These are phyloP conservation scores for Bradypodion pumilum DNA, from an alignment of 2,797 vertebrate species.

Conservation along the genomic window DNA sequence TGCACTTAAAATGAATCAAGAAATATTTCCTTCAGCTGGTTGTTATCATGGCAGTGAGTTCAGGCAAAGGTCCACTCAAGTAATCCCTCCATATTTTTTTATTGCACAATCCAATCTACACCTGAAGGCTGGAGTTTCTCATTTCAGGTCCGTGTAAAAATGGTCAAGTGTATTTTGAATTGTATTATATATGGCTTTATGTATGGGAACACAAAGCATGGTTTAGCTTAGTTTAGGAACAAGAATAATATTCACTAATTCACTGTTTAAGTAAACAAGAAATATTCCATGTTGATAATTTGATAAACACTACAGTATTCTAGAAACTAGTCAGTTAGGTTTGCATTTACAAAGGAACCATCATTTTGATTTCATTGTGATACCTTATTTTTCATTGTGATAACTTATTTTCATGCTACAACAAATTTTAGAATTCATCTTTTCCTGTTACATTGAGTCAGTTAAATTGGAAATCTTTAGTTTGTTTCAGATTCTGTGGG, in stretches of 20 bases:
- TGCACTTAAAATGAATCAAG: neutral
- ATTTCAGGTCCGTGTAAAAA: neutral
- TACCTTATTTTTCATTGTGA: neutral
- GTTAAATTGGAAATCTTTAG: conserved; percentile 4
- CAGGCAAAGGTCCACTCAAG: neutral
- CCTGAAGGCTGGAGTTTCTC: neutral
- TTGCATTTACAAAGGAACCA: neutral
- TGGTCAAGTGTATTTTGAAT: neutral
- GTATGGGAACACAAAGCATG: neutral
- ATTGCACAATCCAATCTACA: neutral
- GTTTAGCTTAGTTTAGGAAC: neutral
- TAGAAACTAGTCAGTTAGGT: neutral
- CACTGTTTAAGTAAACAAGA: neutral
- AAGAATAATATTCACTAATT: neutral
- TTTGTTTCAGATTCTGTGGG: neutral
- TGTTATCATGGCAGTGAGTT: neutral
- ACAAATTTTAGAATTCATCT: neutral
- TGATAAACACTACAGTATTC: neutral
- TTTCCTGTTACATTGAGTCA: neutral
- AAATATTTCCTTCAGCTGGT: neutral
- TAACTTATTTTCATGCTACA: neutral
- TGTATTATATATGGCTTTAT: neutral
- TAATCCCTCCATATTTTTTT: neutral
- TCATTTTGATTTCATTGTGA: neutral
- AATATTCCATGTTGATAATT: neutral